phyloP scores from a whole-genome alignment of 2,797 vertebrate species.

The Gambelia wislizenii region DNA sequence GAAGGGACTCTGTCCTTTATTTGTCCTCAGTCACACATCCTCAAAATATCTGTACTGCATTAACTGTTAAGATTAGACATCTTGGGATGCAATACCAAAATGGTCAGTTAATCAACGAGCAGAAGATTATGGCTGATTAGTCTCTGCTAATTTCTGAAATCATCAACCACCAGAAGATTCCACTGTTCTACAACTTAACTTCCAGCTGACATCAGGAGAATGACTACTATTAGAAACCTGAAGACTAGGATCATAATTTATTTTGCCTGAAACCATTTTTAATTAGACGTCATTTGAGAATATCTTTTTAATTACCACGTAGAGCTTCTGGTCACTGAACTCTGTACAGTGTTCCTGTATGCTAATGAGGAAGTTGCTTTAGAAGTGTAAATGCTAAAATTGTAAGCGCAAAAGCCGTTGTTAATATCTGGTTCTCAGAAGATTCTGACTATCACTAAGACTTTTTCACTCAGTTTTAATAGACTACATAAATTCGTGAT shows the following conservation, averaged over 20 bases:
- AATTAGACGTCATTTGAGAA: constrained; percentile 79
- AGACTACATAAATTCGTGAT: constrained; percentile 9
- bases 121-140: constrained; percentile 28
- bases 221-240: constrained; percentile 66
- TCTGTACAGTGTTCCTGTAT: constrained; percentile 68
- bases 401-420: constrained; percentile 56
- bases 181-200: constrained; percentile 47
- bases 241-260: constrained; percentile 75
- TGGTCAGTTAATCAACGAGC: constrained; percentile 11
- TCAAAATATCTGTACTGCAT: neutral
- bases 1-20: neutral
- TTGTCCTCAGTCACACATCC: neutral
- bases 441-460: constrained; percentile 30
- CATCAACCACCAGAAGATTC: constrained; percentile 45
- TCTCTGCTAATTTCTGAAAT: constrained; percentile 66
- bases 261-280: constrained; percentile 79
- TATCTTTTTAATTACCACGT: constrained; percentile 75
- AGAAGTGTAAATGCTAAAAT: constrained; percentile 67
- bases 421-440: constrained; percentile 53
- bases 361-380: constrained; percentile 67
- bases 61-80: constrained; percentile 46
- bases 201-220: constrained; percentile 65
- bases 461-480: constrained; percentile 59
- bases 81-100: constrained; percentile 30
- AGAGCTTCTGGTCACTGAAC: constrained; percentile 74